Base-by-base conservation (phyloP, 1,140 invertebrate species). In the Listronotus oregonensis region DNA sequence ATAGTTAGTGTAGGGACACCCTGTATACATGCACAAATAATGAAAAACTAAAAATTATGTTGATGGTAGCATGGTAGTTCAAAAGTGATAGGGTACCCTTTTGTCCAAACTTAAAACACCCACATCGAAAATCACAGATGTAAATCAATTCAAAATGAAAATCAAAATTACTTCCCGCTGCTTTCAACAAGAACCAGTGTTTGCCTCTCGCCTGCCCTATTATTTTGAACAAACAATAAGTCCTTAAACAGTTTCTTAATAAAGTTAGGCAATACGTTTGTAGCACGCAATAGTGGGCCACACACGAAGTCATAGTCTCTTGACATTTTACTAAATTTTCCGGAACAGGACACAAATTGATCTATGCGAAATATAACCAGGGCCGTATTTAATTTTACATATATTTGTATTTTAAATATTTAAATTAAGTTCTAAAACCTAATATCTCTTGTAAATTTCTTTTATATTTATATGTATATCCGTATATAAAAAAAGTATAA, bases 171-270 rank as follows among this genome's bases (percentile, higher is more conserved):
- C 31, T 27, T 18, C 49, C 49, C 49, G 49, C 31, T 31, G 49
- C n/a, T 51, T 51, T 27, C 21, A 50, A 51, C 49, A 51, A 51
- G 27, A 51, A 51, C 49, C 49, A 51, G 49, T 51, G 49, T 21
- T 51, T 27, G 49, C 31, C 49, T 51, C 49, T 51, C 17, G 49
- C 49, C 49, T 51, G 49, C 49, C 49, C 31, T 18, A 27, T 51
- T 51, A 51, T 51, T 51, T 51, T 51, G 31, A 32, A 51, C 49
- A 51, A 51, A 51, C 49, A 51, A 51, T 51, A 51, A 51, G 21
- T 51, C 21, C 49, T 51, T 51, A 51, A 51, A 51, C 49, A 21
- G 49, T 51, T 32, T 51, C 31, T 51, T 32, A 51, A 51, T 51
- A 51, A 18, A 51, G 49, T 27, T 51, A 51, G 27, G 49, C 49